Conservation (phyloP, 2,797 vertebrate genomes). For the Lepilemur ruficaudatus region DNA sequence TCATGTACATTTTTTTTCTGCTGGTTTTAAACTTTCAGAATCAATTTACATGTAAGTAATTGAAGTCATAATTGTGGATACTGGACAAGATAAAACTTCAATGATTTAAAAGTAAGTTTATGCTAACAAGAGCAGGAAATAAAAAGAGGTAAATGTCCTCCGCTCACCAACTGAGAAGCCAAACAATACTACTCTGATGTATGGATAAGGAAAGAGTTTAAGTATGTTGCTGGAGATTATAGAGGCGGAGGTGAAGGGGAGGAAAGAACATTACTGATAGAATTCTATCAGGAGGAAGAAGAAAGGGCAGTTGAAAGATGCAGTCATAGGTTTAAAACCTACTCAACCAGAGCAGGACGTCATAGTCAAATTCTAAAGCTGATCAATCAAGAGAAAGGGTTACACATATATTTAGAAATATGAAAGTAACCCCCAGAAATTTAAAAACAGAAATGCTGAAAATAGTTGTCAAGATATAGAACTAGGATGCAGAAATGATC, state of each 20-base stretch:
- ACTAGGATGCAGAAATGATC: neutral
- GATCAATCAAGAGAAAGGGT: neutral
- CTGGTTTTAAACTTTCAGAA: neutral
- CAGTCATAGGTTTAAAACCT: neutral
- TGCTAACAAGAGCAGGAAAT: neutral
- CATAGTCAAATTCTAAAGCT: neutral
- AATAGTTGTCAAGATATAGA: neutral
- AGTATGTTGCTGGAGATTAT: neutral
- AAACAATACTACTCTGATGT: neutral
- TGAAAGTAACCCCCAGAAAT: neutral
- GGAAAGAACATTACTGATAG: neutral
- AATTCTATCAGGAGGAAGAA: neutral
- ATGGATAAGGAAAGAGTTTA: neutral
- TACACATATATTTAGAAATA: neutral
- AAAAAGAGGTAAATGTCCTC: neutral
- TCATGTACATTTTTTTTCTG: conserved; percentile 13
- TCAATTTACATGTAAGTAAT: neutral
- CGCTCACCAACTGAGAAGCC: neutral
- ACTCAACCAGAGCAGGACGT: neutral
- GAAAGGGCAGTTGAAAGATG: neutral
- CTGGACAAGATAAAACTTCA: neutral
- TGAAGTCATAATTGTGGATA: neutral
- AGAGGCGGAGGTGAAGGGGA: neutral
- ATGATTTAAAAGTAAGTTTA: neutral
- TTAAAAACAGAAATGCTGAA: neutral